A percentile compares a stretch with the other conserved stretches of the same genome.
Evolutionary conservation across 2,797 vertebrate genomes (phyloP).

Genomic region (Gorsachius magnificus): DNA sequence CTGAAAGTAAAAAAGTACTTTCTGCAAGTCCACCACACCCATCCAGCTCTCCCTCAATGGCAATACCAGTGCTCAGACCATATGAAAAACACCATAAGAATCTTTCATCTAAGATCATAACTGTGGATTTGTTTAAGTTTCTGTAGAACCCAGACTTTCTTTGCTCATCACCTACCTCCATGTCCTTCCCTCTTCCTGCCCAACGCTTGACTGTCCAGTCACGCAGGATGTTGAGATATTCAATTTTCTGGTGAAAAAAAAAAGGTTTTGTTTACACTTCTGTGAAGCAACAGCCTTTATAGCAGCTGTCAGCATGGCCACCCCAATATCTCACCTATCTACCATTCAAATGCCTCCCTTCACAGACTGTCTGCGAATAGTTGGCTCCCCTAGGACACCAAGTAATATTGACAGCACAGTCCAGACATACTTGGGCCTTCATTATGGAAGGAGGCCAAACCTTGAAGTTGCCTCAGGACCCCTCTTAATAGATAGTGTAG

Average conservation of each 20-base stretch:
- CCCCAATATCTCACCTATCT: neutral
- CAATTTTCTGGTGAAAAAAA: neutral
- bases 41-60: neutral
- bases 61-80: neutral
- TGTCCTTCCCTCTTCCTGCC: neutral
- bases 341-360: neutral
- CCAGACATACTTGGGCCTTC: neutral
- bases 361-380: neutral
- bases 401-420: neutral
- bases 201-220: neutral
- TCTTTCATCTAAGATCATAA: neutral
- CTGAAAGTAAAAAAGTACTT: neutral
- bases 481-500: neutral
- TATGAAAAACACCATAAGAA: neutral
- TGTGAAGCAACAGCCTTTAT: neutral
- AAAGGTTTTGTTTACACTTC: neutral
- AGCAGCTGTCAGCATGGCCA: neutral
- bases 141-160: neutral
- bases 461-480: neutral
- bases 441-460: neutral
- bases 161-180: neutral
- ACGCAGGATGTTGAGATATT: neutral
- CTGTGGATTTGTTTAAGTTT: neutral
- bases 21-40: neutral
- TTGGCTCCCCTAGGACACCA: neutral